Evolutionary conservation across 2,113 vertebrate genomes (phyloP).

Genomic region (Corvus cornix): DNA sequence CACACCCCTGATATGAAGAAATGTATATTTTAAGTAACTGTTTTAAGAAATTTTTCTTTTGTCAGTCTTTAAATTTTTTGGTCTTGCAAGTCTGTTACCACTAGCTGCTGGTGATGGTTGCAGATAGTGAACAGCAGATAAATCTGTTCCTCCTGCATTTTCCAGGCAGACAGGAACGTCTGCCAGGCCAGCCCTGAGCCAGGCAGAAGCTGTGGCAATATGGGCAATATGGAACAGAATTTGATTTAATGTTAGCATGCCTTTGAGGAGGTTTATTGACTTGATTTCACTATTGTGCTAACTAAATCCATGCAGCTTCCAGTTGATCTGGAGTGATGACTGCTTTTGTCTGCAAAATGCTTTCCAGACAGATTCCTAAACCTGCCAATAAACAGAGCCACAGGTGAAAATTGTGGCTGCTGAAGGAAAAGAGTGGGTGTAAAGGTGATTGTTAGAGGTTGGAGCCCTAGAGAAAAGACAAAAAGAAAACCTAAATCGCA

Average conservation of each 20-base stretch:
- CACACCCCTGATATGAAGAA: neutral
- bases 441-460: neutral
- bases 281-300: neutral
- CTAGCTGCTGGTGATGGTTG: neutral
- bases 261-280: neutral
- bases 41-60: neutral
- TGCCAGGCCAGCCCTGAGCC: slow-evolving; percentile 11
- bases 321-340: neutral
- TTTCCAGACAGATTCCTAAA: neutral
- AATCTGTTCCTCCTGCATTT: neutral
- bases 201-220: neutral
- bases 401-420: neutral
- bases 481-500: neutral
- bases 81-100: neutral
- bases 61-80: accelerated
- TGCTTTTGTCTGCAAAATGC: neutral
- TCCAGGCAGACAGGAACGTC: neutral
- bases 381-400: neutral
- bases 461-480: neutral
- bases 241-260: neutral
- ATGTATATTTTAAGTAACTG: neutral
- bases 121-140: neutral
- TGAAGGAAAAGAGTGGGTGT: neutral
- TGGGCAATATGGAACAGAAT: neutral
- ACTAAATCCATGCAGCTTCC: neutral